Percentiles rank a stretch among this genome's conserved stretches.
Conservation (phyloP, 2,888 invertebrate species). For the Heterodera filipjevi region DNA sequence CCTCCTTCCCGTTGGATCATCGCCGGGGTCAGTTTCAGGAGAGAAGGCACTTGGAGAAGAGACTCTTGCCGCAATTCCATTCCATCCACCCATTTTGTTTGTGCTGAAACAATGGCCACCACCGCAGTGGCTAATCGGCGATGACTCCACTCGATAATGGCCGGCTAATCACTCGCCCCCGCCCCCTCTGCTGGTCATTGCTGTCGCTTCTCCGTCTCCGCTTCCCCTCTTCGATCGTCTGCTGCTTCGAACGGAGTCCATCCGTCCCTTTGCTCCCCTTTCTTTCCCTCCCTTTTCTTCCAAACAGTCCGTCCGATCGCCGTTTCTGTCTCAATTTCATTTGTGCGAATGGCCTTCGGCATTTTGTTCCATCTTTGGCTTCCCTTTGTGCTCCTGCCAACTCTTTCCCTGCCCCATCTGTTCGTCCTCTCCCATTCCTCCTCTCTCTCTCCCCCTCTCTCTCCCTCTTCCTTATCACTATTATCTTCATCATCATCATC, state of each 20-base stretch:
- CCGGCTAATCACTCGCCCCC: background rate
- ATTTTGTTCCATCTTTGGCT: background rate
- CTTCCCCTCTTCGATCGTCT: background rate
- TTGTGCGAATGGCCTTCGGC: background rate
- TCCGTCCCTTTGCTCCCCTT: background rate
- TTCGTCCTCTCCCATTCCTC: background rate
- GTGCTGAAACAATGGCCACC: background rate
- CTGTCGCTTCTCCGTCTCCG: background rate
- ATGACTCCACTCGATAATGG: constrained; percentile 12
- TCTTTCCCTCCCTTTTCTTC: background rate
- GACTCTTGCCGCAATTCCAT: background rate
- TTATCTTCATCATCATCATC: background rate
- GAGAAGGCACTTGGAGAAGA: constrained; percentile 3
- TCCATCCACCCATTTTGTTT: background rate
- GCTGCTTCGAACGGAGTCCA: background rate
- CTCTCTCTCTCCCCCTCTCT: background rate
- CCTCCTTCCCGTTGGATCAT: background rate
- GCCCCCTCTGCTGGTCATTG: background rate
- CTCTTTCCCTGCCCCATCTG: background rate
- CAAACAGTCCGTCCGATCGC: background rate
- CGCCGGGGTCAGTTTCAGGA: constrained; percentile 10
- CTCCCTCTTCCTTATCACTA: background rate
- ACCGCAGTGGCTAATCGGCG: constrained; percentile 10
- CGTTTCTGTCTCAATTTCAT: background rate
- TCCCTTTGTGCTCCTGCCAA: background rate